A percentile compares a stretch with the other conserved stretches of the same genome.
Conservation (phyloP, 2,888 invertebrate species). For the Eristalis tenax region DNA sequence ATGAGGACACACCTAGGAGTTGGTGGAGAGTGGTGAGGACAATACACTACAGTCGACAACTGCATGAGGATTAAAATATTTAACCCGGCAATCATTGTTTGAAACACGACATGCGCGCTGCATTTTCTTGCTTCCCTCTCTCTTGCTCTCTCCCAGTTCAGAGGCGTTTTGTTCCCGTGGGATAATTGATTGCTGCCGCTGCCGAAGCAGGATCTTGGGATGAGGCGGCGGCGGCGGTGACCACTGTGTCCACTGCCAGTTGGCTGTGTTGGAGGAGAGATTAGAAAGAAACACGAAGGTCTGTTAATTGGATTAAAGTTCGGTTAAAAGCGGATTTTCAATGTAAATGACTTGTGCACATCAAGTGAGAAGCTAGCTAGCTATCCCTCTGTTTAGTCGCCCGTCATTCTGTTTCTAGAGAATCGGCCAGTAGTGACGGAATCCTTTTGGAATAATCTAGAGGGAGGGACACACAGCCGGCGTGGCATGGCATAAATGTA, state of each 20-base stretch:
- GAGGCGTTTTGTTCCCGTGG: constrained; percentile 42
- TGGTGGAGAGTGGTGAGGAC: not conserved
- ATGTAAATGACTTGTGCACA: constrained; percentile 41
- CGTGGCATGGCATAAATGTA: constrained; percentile 1
- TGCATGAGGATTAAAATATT: constrained; percentile 64
- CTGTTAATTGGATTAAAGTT: constrained; percentile 70
- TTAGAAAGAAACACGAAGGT: constrained; percentile 36
- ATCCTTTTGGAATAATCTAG: constrained; percentile 19
- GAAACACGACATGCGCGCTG: constrained; percentile 51
- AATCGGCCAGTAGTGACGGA: not conserved
- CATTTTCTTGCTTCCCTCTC: not conserved
- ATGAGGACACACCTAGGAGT: constrained; percentile 49
- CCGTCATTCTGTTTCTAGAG: not conserved
- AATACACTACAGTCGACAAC: constrained; percentile 18
- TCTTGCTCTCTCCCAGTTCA: not conserved
- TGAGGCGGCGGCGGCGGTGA: not conserved
- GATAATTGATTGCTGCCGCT: constrained; percentile 50
- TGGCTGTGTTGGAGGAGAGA: not conserved
- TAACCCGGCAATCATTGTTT: constrained; percentile 50
- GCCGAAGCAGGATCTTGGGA: not conserved
- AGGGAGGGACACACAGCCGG: not conserved
- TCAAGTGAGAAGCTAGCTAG: not conserved
- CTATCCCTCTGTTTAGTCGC: not conserved
- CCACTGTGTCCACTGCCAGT: not conserved
- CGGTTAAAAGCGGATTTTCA: constrained; percentile 56